Evolutionary conservation across 2,888 invertebrate species (phyloP).

Genomic region (Xestoiulus laeticollis): DNA sequence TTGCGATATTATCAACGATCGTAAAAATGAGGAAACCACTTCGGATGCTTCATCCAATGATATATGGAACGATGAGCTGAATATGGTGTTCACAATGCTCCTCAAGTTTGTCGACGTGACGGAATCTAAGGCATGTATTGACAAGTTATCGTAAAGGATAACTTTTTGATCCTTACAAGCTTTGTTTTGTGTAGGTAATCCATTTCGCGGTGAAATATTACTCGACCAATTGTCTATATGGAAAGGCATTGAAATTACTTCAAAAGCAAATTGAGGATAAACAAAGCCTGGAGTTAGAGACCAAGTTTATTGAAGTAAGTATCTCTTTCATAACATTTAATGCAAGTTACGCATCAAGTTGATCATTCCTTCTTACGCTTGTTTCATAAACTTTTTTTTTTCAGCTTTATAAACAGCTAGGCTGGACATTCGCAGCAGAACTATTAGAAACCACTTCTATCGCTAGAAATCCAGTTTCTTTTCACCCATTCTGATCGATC

Average conservation of each 20-base stretch:
- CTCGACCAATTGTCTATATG: conserved; percentile 79
- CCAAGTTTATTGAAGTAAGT: background rate
- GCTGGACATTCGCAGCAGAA: conserved; percentile 75
- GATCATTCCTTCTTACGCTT: background rate
- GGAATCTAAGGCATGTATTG: conserved; percentile 75
- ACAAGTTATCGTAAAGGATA: background rate
- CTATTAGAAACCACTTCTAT: conserved; percentile 71
- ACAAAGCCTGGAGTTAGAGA: conserved; percentile 75
- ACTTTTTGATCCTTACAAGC: conserved; percentile 34
- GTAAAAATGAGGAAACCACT: conserved; percentile 34
- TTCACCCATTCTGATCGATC: conserved; percentile 75
- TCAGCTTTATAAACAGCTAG: conserved; percentile 73
- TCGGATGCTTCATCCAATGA: conserved; percentile 60
- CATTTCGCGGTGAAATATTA: conserved; percentile 79
- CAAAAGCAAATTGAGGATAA: conserved; percentile 83
- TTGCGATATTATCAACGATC: conserved; percentile 70
- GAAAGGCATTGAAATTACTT: conserved; percentile 80
- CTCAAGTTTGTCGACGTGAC: conserved; percentile 82
- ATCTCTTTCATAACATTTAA: background rate
- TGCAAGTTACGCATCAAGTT: background rate
- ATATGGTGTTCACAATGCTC: conserved; percentile 74
- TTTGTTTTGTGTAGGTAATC: conserved; percentile 69
- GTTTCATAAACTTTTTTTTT: conserved; percentile 62
- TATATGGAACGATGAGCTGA: conserved; percentile 70
- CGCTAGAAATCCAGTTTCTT: conserved; percentile 73